Base-by-base conservation (phyloP, 1,140 invertebrate genomes). In the Coelopa frigida region DNA sequence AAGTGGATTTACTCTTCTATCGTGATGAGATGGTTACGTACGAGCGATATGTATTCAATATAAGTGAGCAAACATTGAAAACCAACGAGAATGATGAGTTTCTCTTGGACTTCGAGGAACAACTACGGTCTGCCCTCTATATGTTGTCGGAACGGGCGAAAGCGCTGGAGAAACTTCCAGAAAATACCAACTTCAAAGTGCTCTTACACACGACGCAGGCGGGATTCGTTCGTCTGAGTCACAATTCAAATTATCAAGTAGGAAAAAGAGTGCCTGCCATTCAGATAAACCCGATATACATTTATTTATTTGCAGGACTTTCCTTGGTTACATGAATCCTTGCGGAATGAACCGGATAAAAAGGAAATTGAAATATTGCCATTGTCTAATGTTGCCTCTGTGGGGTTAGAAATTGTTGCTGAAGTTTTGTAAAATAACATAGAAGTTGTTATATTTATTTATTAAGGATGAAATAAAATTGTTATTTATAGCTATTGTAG, bases 201-300 rank as follows among this genome's bases (percentile, higher is more conserved):
- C 47, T 56, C 6, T 40, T 68, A 2, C 54, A 68, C 36, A 68
- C 65, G 1, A 58, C 59, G 8, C 62, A 68, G 42, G 29, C 54
- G 3, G 46, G 48, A 10, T 68, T 62, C 41, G 32, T 56, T 0
- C 46, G 51, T 2, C 24, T 68, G 1, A 59, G 50, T 22, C 56
- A 68, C 10, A 54, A 57, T 11, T 18, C 57, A 12, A 49, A 61
- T n/a, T 58, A 59, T 21, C 64, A 68, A 29, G 52, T 53, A 37
- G 22, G 7, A 12, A 26, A 15, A 27, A 41, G 6, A 17, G 15
- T 24, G 37, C n/a, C 5, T 15, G 5, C 14, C 11, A 21, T 26
- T 43, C 3, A 17, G 11, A 38, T 3, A 17, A 38, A 14, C 21
- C 32, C 20, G 10, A 6, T 18, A 15, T 29, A 29, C n/a, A 42